Percentiles rank a stretch among this genome's conserved stretches.
These are phyloP conservation scores for Psittacara wagleri DNA, from an alignment of 2,113 vertebrate species.

Conservation along the genomic window DNA sequence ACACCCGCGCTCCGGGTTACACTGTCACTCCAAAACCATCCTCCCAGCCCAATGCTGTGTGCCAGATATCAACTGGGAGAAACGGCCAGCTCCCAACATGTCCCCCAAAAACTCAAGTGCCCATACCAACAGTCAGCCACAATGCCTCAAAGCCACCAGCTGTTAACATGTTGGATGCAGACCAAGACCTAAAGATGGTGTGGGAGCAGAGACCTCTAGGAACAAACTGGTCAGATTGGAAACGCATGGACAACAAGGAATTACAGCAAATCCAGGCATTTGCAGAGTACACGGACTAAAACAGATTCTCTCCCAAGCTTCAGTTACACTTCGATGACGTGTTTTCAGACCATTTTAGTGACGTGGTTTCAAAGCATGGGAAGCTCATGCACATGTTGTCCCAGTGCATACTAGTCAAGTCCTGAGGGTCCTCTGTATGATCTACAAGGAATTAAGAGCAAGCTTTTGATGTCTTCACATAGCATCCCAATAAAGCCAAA, in stretches of 20 bases:
- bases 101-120: background rate
- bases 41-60: fast-evolving
- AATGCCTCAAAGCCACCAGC: background rate
- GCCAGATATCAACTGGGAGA: background rate
- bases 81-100: background rate
- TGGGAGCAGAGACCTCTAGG: slow-evolving; percentile 7
- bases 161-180: background rate
- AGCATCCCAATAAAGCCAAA: background rate
- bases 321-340: fast-evolving
- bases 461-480: background rate
- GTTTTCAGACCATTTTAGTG: background rate
- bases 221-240: background rate
- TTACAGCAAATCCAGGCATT: background rate
- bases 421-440: background rate
- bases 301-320: background rate
- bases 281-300: background rate
- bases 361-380: fast-evolving
- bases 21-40: background rate
- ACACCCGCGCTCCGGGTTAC: background rate
- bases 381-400: background rate
- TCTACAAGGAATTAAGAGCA: background rate
- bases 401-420: background rate
- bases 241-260: fast-evolving
- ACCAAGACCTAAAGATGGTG: background rate
- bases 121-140: background rate